phyloP scores from a whole-genome alignment of 2,113 vertebrate species.

The Microtus pennsylvanicus region DNA sequence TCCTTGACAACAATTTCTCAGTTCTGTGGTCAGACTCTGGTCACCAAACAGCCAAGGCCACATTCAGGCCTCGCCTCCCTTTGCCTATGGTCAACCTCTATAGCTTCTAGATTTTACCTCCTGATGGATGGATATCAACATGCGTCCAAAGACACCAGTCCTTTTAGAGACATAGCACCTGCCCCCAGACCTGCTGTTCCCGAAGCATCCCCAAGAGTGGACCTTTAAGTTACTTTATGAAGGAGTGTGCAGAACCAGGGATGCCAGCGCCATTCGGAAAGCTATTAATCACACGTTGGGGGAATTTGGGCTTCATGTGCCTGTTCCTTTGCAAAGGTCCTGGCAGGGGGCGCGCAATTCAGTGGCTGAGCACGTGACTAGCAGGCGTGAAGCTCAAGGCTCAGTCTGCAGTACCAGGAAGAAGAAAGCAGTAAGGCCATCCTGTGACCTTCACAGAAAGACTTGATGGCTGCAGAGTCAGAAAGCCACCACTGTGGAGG shows the following conservation, averaged over 20 bases:
- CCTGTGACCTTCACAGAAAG: neutral
- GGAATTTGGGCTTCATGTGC: neutral
- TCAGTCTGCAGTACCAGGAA: neutral
- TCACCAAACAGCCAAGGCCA: neutral
- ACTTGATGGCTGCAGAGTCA: neutral
- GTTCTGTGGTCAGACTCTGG: neutral
- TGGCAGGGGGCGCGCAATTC: neutral
- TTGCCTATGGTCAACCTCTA: accelerated
- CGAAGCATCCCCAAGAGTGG: neutral
- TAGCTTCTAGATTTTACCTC: neutral
- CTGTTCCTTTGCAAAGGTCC: neutral
- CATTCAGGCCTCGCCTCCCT: neutral
- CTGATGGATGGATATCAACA: neutral
- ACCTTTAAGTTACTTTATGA: neutral
- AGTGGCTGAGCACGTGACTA: neutral
- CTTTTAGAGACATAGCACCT: neutral
- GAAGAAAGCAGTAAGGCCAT: neutral
- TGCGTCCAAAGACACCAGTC: neutral
- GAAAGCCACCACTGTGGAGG: neutral
- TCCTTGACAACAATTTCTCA: neutral
- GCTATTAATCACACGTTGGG: neutral
- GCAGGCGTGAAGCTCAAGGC: neutral
- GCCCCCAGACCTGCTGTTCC: neutral
- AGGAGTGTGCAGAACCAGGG: neutral
- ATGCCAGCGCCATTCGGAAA: accelerated